A percentile compares a stretch with the other conserved stretches of the same genome.
These are phyloP conservation scores for Solea senegalensis DNA, from an alignment of 2,113 vertebrate genomes.

Conservation along the genomic window DNA sequence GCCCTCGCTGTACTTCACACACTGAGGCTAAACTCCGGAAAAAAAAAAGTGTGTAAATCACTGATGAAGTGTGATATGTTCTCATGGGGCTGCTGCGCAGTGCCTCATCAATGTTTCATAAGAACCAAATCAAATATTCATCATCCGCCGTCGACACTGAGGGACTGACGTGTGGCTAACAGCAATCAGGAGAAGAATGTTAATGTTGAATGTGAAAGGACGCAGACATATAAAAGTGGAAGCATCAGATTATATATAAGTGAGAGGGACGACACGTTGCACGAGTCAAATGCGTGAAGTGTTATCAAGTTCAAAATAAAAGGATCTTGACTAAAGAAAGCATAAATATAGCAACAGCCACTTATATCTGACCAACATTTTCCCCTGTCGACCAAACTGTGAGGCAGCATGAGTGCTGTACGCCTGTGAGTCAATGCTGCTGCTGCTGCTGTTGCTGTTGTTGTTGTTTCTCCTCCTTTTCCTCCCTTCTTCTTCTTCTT, in stretches of 20 bases:
- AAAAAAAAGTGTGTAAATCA: neutral
- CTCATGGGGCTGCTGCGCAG: neutral
- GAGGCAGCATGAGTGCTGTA: too few species aligned
- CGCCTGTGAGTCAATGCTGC: too few species aligned
- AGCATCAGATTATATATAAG: too few species aligned
- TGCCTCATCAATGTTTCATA: conserved; percentile 45
- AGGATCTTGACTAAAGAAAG: too few species aligned
- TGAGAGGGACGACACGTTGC: too few species aligned
- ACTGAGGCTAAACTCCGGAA: neutral
- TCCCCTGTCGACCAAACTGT: too few species aligned
- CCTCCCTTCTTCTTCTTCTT: neutral
- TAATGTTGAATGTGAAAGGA: neutral
- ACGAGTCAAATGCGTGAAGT: too few species aligned
- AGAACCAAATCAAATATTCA: conserved; percentile 40
- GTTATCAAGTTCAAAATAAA: too few species aligned
- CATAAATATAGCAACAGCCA: too few species aligned
- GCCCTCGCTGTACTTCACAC: neutral
- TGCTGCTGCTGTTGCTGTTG: too few species aligned
- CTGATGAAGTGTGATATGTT: neutral
- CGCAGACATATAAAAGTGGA: neutral
- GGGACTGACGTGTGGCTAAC: neutral
- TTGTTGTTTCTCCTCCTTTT: neutral
- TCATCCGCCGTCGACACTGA: conserved; percentile 4
- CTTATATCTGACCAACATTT: too few species aligned
- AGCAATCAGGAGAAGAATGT: neutral